Evolutionary conservation across 2,797 vertebrate species (phyloP), one percentile per base, ranked within the genome.

Genomic region (Lateolabrax maculatus): DNA sequence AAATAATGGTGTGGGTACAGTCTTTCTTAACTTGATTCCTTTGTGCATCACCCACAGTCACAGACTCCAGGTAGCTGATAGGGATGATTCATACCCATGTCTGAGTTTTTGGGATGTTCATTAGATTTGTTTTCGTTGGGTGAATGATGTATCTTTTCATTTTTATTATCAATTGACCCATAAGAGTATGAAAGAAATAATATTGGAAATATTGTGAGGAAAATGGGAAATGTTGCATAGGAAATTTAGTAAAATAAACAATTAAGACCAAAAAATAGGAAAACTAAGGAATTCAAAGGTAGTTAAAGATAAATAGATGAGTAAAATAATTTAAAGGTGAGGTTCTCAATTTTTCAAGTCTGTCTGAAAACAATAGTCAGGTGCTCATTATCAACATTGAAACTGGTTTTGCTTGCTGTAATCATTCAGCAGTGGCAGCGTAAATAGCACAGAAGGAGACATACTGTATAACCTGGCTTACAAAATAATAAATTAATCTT

Each of bases 1-100:
- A 77, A 81, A 76, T 77, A 84, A 84, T 78, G 63, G 57, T 77
- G 65, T 63, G 64, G 76, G 61, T 78, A 79, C 77, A 79, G 70
- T 83, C 75, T 71, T 71, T 49, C 53, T 76, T 70, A 51, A 76
- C 72, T 78, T 72, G n/a, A 79, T 79, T 80, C 69, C 51, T 79
- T 46, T 71, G 56, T 77, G 63, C 51, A 64, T 73, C 82, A 66
- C 46, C 49, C 19, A 27, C 69, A 68, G 67, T 64, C 41, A 49
- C 44, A 72, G 67, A 71, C 51, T 71, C 27, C 31, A 72, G 52
- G 46, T 68, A 70, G 44, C n/a, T 75, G 62, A 77, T 69, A 29
- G 56, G 13, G 27, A 77, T 71, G 74, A 79, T 70, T 90, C 70
- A 79, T 57, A 64, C 23, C 52, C 56, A 34, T 58, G 65, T 80